Evolutionary conservation across 2,113 vertebrate genomes (phyloP).

Genomic region (Propithecus coquereli): DNA sequence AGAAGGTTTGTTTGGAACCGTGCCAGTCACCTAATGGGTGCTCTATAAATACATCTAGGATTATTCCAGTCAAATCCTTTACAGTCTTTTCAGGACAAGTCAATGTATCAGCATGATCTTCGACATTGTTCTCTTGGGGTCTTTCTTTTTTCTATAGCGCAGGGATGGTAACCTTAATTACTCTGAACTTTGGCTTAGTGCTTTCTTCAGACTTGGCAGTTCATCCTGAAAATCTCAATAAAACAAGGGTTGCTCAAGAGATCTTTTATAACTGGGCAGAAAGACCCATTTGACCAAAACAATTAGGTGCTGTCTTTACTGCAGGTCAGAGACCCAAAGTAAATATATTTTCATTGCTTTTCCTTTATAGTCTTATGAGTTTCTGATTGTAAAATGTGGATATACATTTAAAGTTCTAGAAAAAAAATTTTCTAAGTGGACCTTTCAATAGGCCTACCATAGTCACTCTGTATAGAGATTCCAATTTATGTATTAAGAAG

Average conservation of each 20-base stretch:
- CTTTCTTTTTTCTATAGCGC: background rate
- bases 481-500: background rate
- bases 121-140: background rate
- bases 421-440: background rate
- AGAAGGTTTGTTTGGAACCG: constrained; percentile 48
- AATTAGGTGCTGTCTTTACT: constrained; percentile 36
- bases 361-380: background rate
- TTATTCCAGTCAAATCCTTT: constrained; percentile 47
- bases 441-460: background rate
- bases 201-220: constrained; percentile 26
- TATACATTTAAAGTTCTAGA: constrained; percentile 8
- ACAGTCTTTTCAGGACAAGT: constrained; percentile 34
- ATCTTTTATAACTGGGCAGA: constrained; percentile 21
- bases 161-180: constrained; percentile 4
- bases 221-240: constrained; percentile 16
- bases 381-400: constrained; percentile 48
- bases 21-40: constrained; percentile 56
- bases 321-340: background rate
- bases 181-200: background rate
- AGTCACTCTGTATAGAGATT: background rate
- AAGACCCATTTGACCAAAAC: background rate
- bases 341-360: constrained; percentile 37
- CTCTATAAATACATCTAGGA: constrained; percentile 40
- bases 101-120: constrained; percentile 22
- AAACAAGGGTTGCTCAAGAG: constrained; percentile 11